phyloP scores from a whole-genome alignment of 2,797 vertebrate species.

The Momotus momota region DNA sequence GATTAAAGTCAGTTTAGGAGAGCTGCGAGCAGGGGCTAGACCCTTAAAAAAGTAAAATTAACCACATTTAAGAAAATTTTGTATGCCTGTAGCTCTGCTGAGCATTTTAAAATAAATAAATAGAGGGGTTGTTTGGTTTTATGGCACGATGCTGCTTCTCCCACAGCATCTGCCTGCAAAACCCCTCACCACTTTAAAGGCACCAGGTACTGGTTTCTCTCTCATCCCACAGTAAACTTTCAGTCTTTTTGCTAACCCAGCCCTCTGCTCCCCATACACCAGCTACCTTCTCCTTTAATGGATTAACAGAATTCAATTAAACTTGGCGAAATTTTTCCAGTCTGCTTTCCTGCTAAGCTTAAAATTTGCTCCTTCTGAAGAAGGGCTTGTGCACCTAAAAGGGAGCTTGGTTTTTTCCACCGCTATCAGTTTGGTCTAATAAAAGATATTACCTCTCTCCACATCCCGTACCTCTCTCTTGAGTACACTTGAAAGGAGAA shows the following conservation, averaged over 20 bases:
- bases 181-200: constrained; percentile 31
- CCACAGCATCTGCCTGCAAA: background rate
- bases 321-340: background rate
- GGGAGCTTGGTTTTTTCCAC: constrained; percentile 19
- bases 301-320: constrained; percentile 34
- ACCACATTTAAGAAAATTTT: background rate
- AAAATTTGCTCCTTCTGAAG: background rate
- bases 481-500: constrained; percentile 51
- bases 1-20: background rate
- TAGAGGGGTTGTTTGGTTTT: background rate
- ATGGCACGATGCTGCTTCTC: background rate
- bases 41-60: background rate
- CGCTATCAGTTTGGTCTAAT: constrained; percentile 49
- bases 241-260: background rate
- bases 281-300: background rate
- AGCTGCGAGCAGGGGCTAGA: background rate
- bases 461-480: constrained; percentile 13
- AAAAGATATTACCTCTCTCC: constrained; percentile 51
- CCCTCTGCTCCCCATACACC: background rate
- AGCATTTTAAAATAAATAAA: background rate
- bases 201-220: background rate
- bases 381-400: background rate
- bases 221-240: background rate
- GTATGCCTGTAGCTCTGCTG: background rate
- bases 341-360: background rate